Base-by-base conservation (phyloP, 2,113 vertebrate species). In the Platichthys flesus region DNA sequence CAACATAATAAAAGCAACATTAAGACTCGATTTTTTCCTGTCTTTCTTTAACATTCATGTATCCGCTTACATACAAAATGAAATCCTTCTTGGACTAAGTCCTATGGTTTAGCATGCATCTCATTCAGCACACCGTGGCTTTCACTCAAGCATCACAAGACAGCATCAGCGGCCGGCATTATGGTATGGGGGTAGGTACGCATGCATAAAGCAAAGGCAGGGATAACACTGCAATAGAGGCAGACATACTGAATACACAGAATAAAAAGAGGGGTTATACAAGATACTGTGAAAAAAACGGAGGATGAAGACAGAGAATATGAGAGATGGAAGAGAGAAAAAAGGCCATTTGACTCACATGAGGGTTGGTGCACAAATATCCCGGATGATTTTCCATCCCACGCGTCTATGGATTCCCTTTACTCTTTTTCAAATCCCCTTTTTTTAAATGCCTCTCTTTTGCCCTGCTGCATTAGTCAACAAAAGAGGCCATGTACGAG, bases 331-430 rank as follows among this genome's bases (percentile, higher is more conserved):
- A 57, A 57, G 26, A 57, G 14, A 67, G 23, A 67, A 31, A 83
- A 82, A 68, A 80, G 16, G 21, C 51, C 21, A 55, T 61, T 52
- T 51, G 79, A 95, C 94, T 95, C 91, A 95, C 94, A 63, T 95
- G 94, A 76, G 94, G 94, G 62, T 92, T 92, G 78, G 74, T 87
- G 67, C 35, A 72, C 59, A 87, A 47, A 77, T 37, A 79, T 54
- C 58, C 82, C 0, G 14, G 65, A 37, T 77, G 80, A 81, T 81
- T 91, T 76, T 88, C 91, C 89, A 90, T 90, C 26, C 28, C 47
- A 67, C 61, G 9, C 24, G 28, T 78, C 51, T 56, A 2, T 49
- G 31, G 40, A 75, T 64, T 66, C 31, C 7, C 51, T 62, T 18
- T 57, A 18, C 45, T 76, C 6, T 31, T 31, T 31, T 31, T 51